Conservation (phyloP, 2,797 vertebrate genomes). For the Cossypha niveicapilla region DNA sequence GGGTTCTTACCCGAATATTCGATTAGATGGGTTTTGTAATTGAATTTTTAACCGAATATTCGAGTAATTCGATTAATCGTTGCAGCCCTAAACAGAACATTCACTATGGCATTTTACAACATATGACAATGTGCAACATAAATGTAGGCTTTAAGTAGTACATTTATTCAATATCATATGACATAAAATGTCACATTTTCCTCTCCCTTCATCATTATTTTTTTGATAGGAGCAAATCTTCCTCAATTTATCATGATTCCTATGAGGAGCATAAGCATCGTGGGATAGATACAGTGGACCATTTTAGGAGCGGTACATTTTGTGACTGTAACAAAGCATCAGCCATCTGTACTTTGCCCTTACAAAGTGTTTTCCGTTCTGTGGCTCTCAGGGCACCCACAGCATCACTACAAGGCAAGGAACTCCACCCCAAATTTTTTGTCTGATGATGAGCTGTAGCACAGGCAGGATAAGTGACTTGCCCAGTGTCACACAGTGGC, state of each 20-base stretch:
- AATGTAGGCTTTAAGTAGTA: slow-evolving; percentile 31
- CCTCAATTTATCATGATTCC: background rate
- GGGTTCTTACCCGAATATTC: slow-evolving; percentile 69
- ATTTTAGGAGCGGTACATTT: background rate
- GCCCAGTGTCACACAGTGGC: background rate
- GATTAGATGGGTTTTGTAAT: slow-evolving; percentile 33
- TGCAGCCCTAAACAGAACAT: slow-evolving; percentile 72
- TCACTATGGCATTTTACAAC: slow-evolving; percentile 68
- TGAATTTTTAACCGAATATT: slow-evolving; percentile 68
- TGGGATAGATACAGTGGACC: background rate
- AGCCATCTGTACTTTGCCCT: background rate
- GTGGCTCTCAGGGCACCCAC: background rate
- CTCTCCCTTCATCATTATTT: background rate
- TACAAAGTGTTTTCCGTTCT: background rate
- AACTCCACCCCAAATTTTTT: background rate
- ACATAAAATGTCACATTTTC: slow-evolving; percentile 63
- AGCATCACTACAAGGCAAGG: background rate
- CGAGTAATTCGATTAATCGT: slow-evolving; percentile 61
- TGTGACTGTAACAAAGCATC: background rate
- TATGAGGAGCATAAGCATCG: background rate
- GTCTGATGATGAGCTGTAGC: background rate
- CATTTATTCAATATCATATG: slow-evolving; percentile 39
- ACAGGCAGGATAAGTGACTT: background rate
- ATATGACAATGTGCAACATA: slow-evolving; percentile 60
- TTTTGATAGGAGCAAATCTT: background rate